Conservation (phyloP, 2,888 invertebrate genomes). For the Hirtodrosophila duncani region DNA sequence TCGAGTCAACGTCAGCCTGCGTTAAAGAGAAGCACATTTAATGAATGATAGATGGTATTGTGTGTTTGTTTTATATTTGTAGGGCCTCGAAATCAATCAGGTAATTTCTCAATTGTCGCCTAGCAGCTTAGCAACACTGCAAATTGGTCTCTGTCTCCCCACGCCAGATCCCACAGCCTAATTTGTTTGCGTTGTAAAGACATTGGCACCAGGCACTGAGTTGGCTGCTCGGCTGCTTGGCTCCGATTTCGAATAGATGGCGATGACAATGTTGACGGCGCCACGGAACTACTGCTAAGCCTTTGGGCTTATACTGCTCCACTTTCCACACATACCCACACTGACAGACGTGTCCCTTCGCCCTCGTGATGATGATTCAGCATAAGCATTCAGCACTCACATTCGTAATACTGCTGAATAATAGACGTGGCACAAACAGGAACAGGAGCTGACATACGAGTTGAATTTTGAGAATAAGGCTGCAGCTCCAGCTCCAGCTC, state of each 20-base stretch:
- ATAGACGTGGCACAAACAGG: slow-evolving; percentile 35
- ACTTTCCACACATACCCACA: slow-evolving; percentile 9
- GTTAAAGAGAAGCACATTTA: slow-evolving; percentile 48
- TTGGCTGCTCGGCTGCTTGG: slow-evolving; percentile 11
- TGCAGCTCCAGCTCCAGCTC: slow-evolving; percentile 4
- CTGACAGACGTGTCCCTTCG: not conserved
- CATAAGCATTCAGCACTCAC: slow-evolving; percentile 39
- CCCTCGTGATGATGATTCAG: slow-evolving; percentile 53
- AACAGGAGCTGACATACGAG: slow-evolving; percentile 2
- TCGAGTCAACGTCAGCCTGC: slow-evolving; percentile 33
- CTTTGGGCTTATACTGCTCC: slow-evolving; percentile 37
- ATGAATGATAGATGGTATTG: slow-evolving; percentile 53
- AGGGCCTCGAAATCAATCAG: slow-evolving; percentile 61
- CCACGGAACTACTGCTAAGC: slow-evolving; percentile 44
- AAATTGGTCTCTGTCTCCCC: slow-evolving; percentile 15
- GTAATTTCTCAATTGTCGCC: slow-evolving; percentile 31
- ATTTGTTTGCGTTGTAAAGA: slow-evolving; percentile 45
- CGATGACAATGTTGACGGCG: slow-evolving; percentile 38
- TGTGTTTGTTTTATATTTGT: slow-evolving; percentile 13
- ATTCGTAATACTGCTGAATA: slow-evolving; percentile 59
- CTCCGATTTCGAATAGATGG: not conserved
- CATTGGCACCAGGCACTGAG: slow-evolving; percentile 36
- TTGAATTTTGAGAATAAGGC: slow-evolving; percentile 15
- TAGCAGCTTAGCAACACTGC: slow-evolving; percentile 27
- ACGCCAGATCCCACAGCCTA: slow-evolving; percentile 22